Base-by-base conservation (phyloP, 2,888 invertebrate genomes). In the Pantelozetes paolii region DNA sequence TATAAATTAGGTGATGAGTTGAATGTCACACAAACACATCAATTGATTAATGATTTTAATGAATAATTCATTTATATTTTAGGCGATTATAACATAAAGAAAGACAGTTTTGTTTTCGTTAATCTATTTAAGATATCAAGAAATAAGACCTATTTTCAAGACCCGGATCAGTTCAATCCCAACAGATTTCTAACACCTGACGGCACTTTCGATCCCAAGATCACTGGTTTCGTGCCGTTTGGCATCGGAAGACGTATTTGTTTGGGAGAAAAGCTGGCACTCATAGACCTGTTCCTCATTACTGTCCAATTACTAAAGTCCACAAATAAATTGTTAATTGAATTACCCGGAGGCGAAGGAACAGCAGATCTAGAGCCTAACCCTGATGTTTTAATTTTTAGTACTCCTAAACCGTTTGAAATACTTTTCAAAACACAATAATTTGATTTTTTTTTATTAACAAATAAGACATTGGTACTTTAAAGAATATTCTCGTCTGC, bases 81-180 rank as follows among this genome's bases (percentile, higher is more conserved):
- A 59, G 59, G 30, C 32, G 30, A 64, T n/a, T 20, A 36, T 20
- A 36, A 18, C 36, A 64, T 64, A 32, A 13, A 1, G 8, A 36
- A 64, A n/a, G 64, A 20, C 15, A 26, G n/a, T n/a, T 6, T 32
- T 36, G 36, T 64, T 15, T 18, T 64, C 9, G 9, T 2, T 2
- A 36, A 64, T 36, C 48, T 30, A 28, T 45, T 15, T 26, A 2
- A 40, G 45, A 71, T 45, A 18, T 30, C 23, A 2, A 2, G 9
- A 5, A 40, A 71, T 9, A 6, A 28, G n/a, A 30, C 20, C 42
- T 15, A 18, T 48, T 62, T 23, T 45, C 11, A 13, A 18, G 11
- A 73, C 73, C 69, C 73, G 9, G 64, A 73, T 0, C 5, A n/a
- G 40, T 73, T 73, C 32, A 30, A 73, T 6, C 73, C 73, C 5